phyloP scores from a whole-genome alignment of 2,797 vertebrate genomes.

The Phrynocephalus forsythii region DNA sequence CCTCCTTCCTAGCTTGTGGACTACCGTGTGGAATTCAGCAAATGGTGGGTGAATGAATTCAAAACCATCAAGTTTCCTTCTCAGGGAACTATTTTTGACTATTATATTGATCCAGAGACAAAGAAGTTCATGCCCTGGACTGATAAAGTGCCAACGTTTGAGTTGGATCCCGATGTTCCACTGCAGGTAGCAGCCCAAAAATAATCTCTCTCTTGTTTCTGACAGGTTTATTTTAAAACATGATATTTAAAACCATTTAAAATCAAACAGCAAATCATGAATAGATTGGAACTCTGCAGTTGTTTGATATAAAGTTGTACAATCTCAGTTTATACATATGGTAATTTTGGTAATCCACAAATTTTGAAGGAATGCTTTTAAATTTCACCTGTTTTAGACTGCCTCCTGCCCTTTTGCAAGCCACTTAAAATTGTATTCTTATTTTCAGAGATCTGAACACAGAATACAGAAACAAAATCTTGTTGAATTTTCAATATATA shows the following conservation, averaged over 20 bases:
- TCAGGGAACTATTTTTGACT: constrained; percentile 80
- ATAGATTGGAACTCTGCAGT: too few relatives aligned
- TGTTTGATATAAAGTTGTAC: background rate
- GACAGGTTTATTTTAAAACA: background rate
- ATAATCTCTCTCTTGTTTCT: accelerated
- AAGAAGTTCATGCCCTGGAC: constrained; percentile 77
- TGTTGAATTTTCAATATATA: too few relatives aligned
- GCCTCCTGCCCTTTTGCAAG: background rate
- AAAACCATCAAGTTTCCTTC: constrained; percentile 79
- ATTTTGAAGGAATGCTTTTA: background rate
- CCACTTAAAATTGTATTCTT: background rate
- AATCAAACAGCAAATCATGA: too few relatives aligned
- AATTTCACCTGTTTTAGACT: background rate
- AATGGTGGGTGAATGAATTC: constrained; percentile 80
- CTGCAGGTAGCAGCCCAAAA: constrained; percentile 72
- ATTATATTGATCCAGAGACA: constrained; percentile 72
- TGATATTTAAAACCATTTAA: too few relatives aligned
- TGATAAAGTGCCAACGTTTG: constrained; percentile 75
- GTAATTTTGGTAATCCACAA: background rate
- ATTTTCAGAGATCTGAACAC: too few relatives aligned
- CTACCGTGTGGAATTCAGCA: constrained; percentile 79
- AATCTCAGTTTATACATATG: background rate
- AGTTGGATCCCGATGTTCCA: constrained; percentile 74
- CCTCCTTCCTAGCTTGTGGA: constrained; percentile 72
- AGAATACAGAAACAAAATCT: too few relatives aligned